phyloP scores from a whole-genome alignment of 1,140 invertebrate genomes.

The Carposina sasakii region DNA sequence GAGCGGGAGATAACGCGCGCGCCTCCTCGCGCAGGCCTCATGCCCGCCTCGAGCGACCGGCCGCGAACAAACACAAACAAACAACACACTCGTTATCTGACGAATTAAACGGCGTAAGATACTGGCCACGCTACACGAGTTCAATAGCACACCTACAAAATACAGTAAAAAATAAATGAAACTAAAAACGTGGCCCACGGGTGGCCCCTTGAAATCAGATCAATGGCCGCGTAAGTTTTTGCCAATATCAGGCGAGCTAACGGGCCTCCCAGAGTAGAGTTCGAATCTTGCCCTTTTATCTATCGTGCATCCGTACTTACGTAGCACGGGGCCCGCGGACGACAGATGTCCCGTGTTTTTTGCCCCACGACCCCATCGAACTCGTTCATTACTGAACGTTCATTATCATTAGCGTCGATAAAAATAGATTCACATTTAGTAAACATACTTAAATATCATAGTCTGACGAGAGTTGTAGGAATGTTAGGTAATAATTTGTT shows the following conservation, averaged over 20 bases:
- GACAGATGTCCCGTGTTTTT: too few relatives aligned
- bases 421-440: too few relatives aligned
- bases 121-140: constrained; percentile 37
- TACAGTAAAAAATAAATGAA: constrained; percentile 30
- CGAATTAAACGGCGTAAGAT: constrained; percentile 53
- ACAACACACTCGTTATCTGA: constrained; percentile 53
- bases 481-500: too few relatives aligned
- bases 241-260: constrained; percentile 40
- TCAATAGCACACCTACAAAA: constrained; percentile 42
- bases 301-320: too few relatives aligned
- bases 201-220: background rate
- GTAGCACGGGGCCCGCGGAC: too few relatives aligned
- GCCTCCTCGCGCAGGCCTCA: constrained; percentile 63
- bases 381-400: too few relatives aligned
- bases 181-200: constrained; percentile 18
- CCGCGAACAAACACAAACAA: constrained; percentile 51
- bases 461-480: too few relatives aligned
- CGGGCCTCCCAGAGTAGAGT: too few relatives aligned
- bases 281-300: too few relatives aligned
- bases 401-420: too few relatives aligned
- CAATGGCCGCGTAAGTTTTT: constrained; percentile 47
- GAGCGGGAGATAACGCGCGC: constrained; percentile 50
- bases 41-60: constrained; percentile 32
- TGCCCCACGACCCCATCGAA: too few relatives aligned
- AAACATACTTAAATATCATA: too few relatives aligned